Evolutionary conservation across 2,797 vertebrate genomes (phyloP).

Genomic region (Microtus californicus): DNA sequence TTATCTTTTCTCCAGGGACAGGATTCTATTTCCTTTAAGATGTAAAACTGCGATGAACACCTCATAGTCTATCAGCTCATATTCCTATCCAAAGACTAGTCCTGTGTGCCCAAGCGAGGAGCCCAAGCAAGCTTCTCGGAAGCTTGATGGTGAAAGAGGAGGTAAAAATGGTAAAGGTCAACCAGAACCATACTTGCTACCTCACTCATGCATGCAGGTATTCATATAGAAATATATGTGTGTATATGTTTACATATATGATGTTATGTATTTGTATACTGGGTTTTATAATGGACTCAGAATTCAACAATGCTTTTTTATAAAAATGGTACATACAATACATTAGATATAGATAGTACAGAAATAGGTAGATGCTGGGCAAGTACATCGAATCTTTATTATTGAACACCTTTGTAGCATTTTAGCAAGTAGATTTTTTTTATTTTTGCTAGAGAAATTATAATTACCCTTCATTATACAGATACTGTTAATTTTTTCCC

Average conservation of each 20-base stretch:
- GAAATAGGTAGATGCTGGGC: slow-evolving; percentile 40
- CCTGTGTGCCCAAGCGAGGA: neutral
- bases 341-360: neutral
- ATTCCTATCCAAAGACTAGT: slow-evolving; percentile 55
- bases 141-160: neutral
- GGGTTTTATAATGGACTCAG: neutral
- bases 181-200: neutral
- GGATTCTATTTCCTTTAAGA: slow-evolving; percentile 55
- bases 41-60: slow-evolving; percentile 51
- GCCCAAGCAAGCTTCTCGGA: neutral
- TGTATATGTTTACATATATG: neutral
- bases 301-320: neutral
- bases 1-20: neutral
- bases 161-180: rapidly evolving
- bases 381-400: slow-evolving; percentile 3
- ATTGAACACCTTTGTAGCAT: neutral
- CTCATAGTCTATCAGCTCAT: neutral
- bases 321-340: neutral
- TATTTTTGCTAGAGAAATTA: slow-evolving; percentile 19
- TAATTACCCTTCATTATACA: neutral
- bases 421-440: neutral
- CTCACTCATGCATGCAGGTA: neutral
- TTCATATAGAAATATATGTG: neutral
- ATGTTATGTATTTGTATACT: neutral
- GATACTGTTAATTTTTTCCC: slow-evolving; percentile 20